Conservation (phyloP, 1,140 invertebrate genomes). For the Stenopsyche tienmushanensis region DNA sequence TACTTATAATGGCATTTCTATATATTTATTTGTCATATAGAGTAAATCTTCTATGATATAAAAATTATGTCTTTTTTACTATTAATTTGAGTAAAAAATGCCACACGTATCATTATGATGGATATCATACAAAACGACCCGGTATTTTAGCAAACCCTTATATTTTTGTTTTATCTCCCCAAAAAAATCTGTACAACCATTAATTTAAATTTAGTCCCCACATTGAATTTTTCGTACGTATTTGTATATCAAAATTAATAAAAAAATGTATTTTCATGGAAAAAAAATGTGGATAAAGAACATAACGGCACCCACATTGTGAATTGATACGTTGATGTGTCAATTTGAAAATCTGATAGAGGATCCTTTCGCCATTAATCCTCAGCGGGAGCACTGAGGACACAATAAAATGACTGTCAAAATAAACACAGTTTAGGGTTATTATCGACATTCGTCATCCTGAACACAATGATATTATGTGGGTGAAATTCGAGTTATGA, state of each 20-base stretch:
- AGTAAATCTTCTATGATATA: too few species aligned
- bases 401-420: constrained; percentile 27
- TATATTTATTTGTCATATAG: constrained; percentile 28
- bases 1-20: constrained; percentile 35
- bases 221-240: too few species aligned
- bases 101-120: too few species aligned
- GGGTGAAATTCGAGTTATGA: constrained; percentile 15
- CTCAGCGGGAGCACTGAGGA: constrained; percentile 17
- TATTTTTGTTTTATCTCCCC: too few species aligned
- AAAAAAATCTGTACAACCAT: too few species aligned
- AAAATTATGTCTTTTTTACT: too few species aligned
- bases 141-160: too few species aligned
- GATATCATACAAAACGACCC: too few species aligned
- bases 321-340: constrained; percentile 31
- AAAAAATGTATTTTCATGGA: neutral
- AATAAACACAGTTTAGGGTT: constrained; percentile 22
- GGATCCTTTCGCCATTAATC: constrained; percentile 26
- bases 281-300: constrained; percentile 8
- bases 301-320: constrained; percentile 27
- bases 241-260: neutral
- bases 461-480: constrained; percentile 12
- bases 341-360: constrained; percentile 27
- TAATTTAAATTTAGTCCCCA: too few species aligned
- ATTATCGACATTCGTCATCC: constrained; percentile 29
- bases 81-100: too few species aligned